Percentiles rank a stretch among this genome's conserved stretches.
These are phyloP conservation scores for Hafferia zeledoni DNA, from an alignment of 2,797 vertebrate genomes.

Conservation along the genomic window DNA sequence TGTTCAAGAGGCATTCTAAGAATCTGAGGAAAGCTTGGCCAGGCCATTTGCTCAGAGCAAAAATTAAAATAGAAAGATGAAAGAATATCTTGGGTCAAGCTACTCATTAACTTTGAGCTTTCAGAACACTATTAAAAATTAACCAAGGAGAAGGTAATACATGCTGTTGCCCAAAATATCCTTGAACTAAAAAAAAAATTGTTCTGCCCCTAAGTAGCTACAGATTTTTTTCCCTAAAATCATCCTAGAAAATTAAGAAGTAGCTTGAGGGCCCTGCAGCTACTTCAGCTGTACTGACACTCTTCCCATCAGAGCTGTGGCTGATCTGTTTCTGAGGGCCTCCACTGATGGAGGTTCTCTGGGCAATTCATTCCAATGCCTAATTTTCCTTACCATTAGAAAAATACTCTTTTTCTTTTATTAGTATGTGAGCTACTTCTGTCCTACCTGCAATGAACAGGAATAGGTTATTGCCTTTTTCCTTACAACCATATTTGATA, in stretches of 20 bases:
- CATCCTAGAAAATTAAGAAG: not conserved
- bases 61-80: not conserved
- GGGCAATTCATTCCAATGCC: not conserved
- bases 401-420: not conserved
- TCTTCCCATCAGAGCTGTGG: not conserved
- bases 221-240: not conserved
- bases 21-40: not conserved
- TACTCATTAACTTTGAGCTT: not conserved
- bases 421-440: not conserved
- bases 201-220: not conserved
- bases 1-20: not conserved
- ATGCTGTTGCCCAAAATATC: not conserved
- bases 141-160: not conserved
- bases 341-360: not conserved
- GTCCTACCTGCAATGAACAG: not conserved
- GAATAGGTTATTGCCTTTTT: not conserved
- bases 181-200: not conserved
- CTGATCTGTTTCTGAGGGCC: not conserved
- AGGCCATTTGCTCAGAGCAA: not conserved
- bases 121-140: conserved; percentile 27
- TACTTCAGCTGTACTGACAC: not conserved
- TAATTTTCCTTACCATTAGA: not conserved
- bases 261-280: not conserved
- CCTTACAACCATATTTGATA: not conserved
- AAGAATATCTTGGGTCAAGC: not conserved